Evolutionary conservation across 2,113 vertebrate species (phyloP), one percentile per base, ranked within the genome.

Genomic region (Megaceryle torquata): DNA sequence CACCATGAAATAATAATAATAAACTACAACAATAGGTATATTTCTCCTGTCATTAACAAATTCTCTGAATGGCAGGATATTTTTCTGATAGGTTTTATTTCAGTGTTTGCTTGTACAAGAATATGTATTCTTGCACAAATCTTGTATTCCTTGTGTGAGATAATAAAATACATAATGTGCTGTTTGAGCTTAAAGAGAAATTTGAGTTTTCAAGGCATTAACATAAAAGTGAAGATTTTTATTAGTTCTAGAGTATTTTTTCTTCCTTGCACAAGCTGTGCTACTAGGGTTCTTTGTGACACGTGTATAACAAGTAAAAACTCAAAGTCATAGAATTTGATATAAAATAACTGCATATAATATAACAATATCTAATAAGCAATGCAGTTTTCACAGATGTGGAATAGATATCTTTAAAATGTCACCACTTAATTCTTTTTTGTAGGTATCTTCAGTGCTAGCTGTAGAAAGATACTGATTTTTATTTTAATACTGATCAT

Each of bases 281-380:
- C 74, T 91, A 31, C 83, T 86, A 13, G 78, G 92, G 61, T 93
- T 95, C 16, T 24, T 69, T 41, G 41, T 86, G 78, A 69, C 43
- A 57, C 26, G 69, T 33, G 82, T 76, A 76, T 91, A 93, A 69
- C 94, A 82, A 91, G 84, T 86, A 76, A 93, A 93, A 95, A 82
- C 43, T 79, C 51, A 61, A 33, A 91, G 43, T 87, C 81, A 57
- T 96, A 93, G 96, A 96, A 93, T 91, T 48, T 0, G 0, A 71
- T 89, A 57, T 86, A 82, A 89, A 95, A 89, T 51, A 93, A 65
- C 69, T 91, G 92, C 74, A 79, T 91, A 84, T 89, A 82, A 68
- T 95, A 92, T 89, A 92, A 89, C 64, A 46, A 88, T 96, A 95
- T 93, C 86, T 95, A 95, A 93, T 92, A 92, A 95, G 83, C 57